Evolutionary conservation across 1,140 invertebrate genomes (phyloP).

Genomic region (Coelopa frigida): DNA sequence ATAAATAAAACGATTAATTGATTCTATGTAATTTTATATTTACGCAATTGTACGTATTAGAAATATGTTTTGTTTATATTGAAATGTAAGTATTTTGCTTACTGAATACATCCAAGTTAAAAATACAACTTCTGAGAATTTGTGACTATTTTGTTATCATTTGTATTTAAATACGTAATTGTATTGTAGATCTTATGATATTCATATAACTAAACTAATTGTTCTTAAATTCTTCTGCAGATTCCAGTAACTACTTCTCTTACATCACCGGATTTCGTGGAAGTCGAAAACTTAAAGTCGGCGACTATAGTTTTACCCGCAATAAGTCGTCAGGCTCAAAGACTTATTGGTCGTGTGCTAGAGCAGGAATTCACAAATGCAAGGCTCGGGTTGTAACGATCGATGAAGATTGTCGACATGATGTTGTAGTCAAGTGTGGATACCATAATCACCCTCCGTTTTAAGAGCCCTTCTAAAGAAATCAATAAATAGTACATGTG

Average conservation of each 20-base stretch:
- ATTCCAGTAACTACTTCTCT: conserved; percentile 32
- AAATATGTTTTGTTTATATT: too few species aligned
- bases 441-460: conserved; percentile 43
- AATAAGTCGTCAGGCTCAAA: conserved; percentile 38
- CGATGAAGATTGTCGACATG: conserved; percentile 24
- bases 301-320: conserved; percentile 38
- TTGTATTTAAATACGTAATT: too few species aligned
- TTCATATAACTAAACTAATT: too few species aligned
- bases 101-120: too few species aligned
- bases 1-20: too few species aligned
- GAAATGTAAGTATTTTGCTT: too few species aligned
- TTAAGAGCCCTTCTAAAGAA: conserved; percentile 19
- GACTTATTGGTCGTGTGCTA: conserved; percentile 43
- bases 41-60: too few species aligned
- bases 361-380: conserved; percentile 42
- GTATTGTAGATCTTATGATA: too few species aligned
- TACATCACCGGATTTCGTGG: conserved; percentile 43
- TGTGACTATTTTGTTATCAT: too few species aligned
- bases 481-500: too few species aligned
- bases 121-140: too few species aligned
- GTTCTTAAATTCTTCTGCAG: too few species aligned
- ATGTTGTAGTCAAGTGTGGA: conserved; percentile 39
- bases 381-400: conserved; percentile 42
- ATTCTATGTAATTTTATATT: conserved; percentile 3
- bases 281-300: conserved; percentile 42